A percentile compares a stretch with the other conserved stretches of the same genome.
Conservation (phyloP, 2,797 vertebrate genomes). For the Percopsis omiscomaycus region DNA sequence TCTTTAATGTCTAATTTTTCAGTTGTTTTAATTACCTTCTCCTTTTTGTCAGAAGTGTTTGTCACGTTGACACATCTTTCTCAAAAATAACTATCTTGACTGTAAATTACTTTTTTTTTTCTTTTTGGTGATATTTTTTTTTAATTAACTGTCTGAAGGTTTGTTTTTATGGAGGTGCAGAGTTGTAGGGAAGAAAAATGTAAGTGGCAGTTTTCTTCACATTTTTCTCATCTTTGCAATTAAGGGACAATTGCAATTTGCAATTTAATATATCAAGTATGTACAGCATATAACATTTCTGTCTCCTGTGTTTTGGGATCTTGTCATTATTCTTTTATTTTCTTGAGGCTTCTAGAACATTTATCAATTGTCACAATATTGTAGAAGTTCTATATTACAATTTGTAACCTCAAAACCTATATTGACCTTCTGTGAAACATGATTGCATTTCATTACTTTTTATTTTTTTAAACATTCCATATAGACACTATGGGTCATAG, state of each 20-base stretch:
- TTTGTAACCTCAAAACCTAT: slow-evolving; percentile 16
- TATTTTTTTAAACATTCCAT: slow-evolving; percentile 36
- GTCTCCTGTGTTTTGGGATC: slow-evolving; percentile 31
- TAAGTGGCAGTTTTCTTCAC: slow-evolving; percentile 31
- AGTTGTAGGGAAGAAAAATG: slow-evolving; percentile 34
- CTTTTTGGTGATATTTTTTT: slow-evolving; percentile 58
- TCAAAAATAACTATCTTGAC: slow-evolving; percentile 55
- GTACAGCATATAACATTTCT: slow-evolving; percentile 15
- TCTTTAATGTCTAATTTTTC: slow-evolving; percentile 56
- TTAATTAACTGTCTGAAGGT: slow-evolving; percentile 50
- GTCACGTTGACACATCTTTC: slow-evolving; percentile 61
- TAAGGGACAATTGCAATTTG: slow-evolving; percentile 51
- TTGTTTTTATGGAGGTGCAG: slow-evolving; percentile 54
- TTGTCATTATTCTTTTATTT: slow-evolving; percentile 21
- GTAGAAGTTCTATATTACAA: slow-evolving; percentile 2
- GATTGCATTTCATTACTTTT: background rate
- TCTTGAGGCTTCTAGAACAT: slow-evolving; percentile 6
- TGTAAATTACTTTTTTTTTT: slow-evolving; percentile 57
- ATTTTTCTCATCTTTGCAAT: slow-evolving; percentile 46
- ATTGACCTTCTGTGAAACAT: slow-evolving; percentile 30
- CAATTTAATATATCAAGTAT: slow-evolving; percentile 25
- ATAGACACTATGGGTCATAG: slow-evolving; percentile 32
- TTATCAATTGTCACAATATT: slow-evolving; percentile 24
- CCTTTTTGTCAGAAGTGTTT: slow-evolving; percentile 35
- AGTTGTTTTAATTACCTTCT: slow-evolving; percentile 48